Conservation (phyloP, 1,140 invertebrate species). For the Solenopsis invicta region DNA sequence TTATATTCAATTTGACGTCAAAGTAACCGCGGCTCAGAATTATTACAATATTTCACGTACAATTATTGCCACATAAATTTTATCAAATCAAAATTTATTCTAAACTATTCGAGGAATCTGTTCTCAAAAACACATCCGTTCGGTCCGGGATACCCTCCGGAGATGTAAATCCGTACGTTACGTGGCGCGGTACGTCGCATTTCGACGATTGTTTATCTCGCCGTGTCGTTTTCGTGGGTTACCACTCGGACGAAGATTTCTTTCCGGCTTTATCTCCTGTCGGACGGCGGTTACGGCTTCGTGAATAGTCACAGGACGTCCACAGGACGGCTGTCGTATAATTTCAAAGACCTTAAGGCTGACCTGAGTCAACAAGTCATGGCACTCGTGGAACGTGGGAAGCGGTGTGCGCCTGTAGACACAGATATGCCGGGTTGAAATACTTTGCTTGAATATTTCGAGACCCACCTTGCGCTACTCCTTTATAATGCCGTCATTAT, state of each 20-base stretch:
- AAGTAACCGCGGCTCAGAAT: background rate
- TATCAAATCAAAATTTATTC: slow-evolving; percentile 14
- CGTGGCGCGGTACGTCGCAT: slow-evolving; percentile 2
- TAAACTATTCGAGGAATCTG: slow-evolving; percentile 13
- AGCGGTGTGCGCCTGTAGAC: slow-evolving; percentile 60
- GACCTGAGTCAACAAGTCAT: slow-evolving; percentile 75
- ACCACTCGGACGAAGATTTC: slow-evolving; percentile 55
- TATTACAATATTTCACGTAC: background rate
- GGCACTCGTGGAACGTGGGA: slow-evolving; percentile 68
- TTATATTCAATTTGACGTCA: background rate
- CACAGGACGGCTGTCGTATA: slow-evolving; percentile 67
- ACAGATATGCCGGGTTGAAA: slow-evolving; percentile 49
- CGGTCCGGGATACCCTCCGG: background rate
- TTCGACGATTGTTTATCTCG: slow-evolving; percentile 54
- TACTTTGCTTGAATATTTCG: slow-evolving; percentile 62
- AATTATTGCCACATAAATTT: background rate
- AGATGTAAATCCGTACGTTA: slow-evolving; percentile 9
- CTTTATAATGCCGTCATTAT: background rate
- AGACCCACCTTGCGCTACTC: slow-evolving; percentile 18
- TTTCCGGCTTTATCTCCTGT: slow-evolving; percentile 51
- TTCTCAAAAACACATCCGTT: slow-evolving; percentile 2
- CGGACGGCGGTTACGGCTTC: slow-evolving; percentile 58
- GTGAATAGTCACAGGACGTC: slow-evolving; percentile 71
- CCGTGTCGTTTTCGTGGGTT: slow-evolving; percentile 52
- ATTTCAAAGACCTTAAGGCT: slow-evolving; percentile 75